A percentile compares a stretch with the other conserved stretches of the same genome.
These are phyloP conservation scores for Nesogale talazaci DNA, from an alignment of 2,113 vertebrate genomes.

Conservation along the genomic window DNA sequence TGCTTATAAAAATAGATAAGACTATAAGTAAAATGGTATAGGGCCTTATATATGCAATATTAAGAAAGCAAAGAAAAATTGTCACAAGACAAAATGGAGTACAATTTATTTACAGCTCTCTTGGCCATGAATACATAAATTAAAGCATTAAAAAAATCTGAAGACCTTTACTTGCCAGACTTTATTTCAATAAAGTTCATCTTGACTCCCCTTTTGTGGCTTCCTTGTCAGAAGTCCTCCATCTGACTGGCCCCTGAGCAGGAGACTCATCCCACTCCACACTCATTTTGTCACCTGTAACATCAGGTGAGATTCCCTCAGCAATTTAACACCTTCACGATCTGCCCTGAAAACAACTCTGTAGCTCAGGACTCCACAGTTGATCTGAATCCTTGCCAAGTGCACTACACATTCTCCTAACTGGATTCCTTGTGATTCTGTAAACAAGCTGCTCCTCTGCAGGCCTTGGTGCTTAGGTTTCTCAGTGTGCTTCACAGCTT, in stretches of 20 bases:
- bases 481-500: not conserved
- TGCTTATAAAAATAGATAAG: not conserved
- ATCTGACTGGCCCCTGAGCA: not conserved
- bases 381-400: not conserved
- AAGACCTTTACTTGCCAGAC: not conserved
- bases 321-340: not conserved
- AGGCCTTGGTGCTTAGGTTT: not conserved
- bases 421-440: constrained; percentile 3
- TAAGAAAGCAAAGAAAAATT: not conserved
- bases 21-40: not conserved
- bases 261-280: not conserved
- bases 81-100: constrained; percentile 1
- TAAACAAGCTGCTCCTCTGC: not conserved
- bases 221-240: not conserved
- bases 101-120: not conserved
- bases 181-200: not conserved
- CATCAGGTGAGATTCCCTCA: not conserved
- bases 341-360: not conserved
- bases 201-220: not conserved
- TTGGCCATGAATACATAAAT: not conserved
- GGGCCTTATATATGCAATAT: not conserved
- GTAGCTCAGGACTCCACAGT: not conserved
- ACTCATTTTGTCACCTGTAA: not conserved
- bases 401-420: not conserved
- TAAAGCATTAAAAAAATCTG: not conserved